Evolutionary conservation across 2,113 vertebrate species (phyloP).

Genomic region (Brienomyrus brachyistius): DNA sequence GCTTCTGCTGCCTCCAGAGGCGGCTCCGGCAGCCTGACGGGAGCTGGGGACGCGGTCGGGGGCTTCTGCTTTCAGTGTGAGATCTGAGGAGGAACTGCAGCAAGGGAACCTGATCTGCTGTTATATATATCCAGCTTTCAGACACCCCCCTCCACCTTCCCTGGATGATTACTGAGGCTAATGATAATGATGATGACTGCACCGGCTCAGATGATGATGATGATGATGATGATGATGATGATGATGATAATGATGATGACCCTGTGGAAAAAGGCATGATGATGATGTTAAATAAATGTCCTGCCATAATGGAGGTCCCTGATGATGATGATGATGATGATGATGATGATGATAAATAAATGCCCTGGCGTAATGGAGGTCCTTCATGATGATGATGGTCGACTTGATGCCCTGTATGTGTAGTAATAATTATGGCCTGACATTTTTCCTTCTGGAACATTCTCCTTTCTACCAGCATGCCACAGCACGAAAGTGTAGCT

Average conservation of each 20-base stretch:
- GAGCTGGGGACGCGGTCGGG: background rate
- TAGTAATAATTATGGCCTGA: constrained; percentile 47
- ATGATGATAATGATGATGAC: constrained; percentile 49
- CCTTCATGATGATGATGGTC: constrained; percentile 51
- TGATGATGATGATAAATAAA: constrained; percentile 65
- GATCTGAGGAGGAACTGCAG: constrained; percentile 38
- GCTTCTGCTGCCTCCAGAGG: background rate
- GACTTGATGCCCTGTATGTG: constrained; percentile 61
- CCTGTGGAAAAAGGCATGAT: constrained; percentile 48
- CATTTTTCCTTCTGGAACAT: constrained; percentile 49
- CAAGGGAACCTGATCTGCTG: constrained; percentile 38
- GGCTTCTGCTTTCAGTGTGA: background rate
- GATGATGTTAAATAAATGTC: constrained; percentile 65
- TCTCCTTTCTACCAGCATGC: constrained; percentile 44
- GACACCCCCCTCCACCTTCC: constrained; percentile 39
- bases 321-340: constrained; percentile 49
- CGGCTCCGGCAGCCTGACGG: background rate
- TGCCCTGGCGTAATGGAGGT: constrained; percentile 60
- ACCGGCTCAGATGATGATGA: constrained; percentile 57
- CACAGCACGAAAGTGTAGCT: constrained; percentile 35
- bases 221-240: constrained; percentile 47
- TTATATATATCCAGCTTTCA: constrained; percentile 51
- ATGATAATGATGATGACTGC: constrained; percentile 71
- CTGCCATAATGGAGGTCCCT: constrained; percentile 61
- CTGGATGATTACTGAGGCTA: constrained; percentile 65